Base-by-base conservation (phyloP, 1,140 invertebrate genomes). In the Drosophila repleta region DNA sequence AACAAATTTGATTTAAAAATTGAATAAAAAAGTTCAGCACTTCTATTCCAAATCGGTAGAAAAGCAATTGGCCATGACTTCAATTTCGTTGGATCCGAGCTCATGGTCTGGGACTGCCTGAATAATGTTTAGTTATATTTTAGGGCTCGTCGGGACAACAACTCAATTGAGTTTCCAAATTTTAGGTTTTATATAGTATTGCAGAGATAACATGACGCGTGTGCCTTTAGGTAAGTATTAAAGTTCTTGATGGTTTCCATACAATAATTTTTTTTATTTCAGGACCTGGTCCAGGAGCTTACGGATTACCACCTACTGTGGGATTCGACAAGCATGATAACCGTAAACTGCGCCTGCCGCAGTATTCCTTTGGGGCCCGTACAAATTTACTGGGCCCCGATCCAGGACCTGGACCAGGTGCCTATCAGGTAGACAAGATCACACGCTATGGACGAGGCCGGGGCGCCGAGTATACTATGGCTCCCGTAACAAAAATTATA, bases 281-380 rank as follows among this genome's bases (percentile, higher is more conserved):
- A 94, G 94, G 94, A 11, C 94, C 94, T 46, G 94, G 94, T 29
- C 94, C 94, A 4, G 94, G 93, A 55, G 93, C 93, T n/a, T 95
- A 95, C 75, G 75, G 81, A 69, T 87, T 95, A 66, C 94, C 94
- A 0, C 90, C 93, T 10, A 92, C 92, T 17, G 92, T 94, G 10
- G 94, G 94, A 8, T 94, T 92, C 88, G 76, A 92, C 0, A 72
- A 90, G 24, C 94, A 95, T 80, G 94, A 95, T 82, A 91, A 91
- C 11, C 93, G 93, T 1, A 93, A 93, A n/a, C 92, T 93, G 71
- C 91, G 94, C 11, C 92, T 92, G 81, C 94, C 94, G 0, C 93
- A 93, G 89, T 95, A 93, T 80, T 94, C 94, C 17, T 93, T 95
- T 75, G 93, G 93, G 3, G 81, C 91, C 4, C 90, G 91, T 64